Base-by-base conservation (phyloP, 2,888 invertebrate genomes). In the Acrobasis repandana region DNA sequence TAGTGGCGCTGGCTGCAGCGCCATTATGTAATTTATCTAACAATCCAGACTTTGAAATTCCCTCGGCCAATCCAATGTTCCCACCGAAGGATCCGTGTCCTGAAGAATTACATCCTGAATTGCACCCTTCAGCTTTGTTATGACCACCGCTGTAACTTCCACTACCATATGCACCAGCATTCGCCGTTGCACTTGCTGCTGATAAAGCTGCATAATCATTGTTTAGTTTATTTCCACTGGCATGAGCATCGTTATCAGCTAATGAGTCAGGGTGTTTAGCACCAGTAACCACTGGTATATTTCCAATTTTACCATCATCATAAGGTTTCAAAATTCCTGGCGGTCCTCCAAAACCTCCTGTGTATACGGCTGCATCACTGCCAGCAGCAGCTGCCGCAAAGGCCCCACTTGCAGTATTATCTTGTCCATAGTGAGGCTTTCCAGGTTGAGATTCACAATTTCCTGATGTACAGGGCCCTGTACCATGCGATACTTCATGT, bases 281-380 rank as follows among this genome's bases (percentile, higher is more conserved):
- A 9, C 9, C 51, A 52, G 15, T 14, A 2, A 46, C n/a, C 14
- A 9, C 16, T 33, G 47, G 18, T 2, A 61, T 38, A 54, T 61
- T 56, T 52, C 63, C 67, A 14, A 67, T 46, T 76, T 84, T 88
- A 34, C 82, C 83, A 61, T 74, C 72, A 59, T 90, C 88, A 64
- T 77, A 82, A 1, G 92, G 88, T 70, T 80, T 81, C 8, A 90
- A 68, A 14, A 90, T 62, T n/a, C 92, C 92, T 33, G 90, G 85
- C 52, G 91, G 89, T 34, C 90, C 92, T 46, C 90, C 89, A 67
- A 92, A 92, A 15, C 91, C 88, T 59, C 89, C 90, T 15, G 82
- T 76, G 65, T 91, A 91, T 46, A 75, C 78, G 34, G 79, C 75
- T 9, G 83, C 79, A 57, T 79, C 77, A 16, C 86, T 82, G 60